phyloP scores from a whole-genome alignment of 2,888 invertebrate genomes.

The Chymomyza procnemis region DNA sequence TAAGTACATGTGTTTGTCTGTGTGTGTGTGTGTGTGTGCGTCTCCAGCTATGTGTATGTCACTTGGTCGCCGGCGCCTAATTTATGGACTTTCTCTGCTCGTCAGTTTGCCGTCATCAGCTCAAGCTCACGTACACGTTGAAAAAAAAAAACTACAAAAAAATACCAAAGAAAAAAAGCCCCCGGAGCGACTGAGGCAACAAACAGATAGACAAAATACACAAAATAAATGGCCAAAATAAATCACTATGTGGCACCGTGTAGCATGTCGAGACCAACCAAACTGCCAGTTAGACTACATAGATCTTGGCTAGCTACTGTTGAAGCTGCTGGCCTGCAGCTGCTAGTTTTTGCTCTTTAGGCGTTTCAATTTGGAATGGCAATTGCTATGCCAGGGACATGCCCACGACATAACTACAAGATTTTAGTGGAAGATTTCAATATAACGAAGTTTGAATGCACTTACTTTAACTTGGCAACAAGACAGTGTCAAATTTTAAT shows the following conservation, averaged over 20 bases:
- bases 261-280: background rate
- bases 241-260: slow-evolving; percentile 57
- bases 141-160: slow-evolving; percentile 12
- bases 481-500: too few relatives aligned
- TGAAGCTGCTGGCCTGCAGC: background rate
- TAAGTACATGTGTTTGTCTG: background rate
- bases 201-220: slow-evolving; percentile 36
- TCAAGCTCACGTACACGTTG: slow-evolving; percentile 31
- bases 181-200: slow-evolving; percentile 13
- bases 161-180: slow-evolving; percentile 38
- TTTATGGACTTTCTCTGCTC: slow-evolving; percentile 75
- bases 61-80: slow-evolving; percentile 61
- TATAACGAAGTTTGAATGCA: background rate
- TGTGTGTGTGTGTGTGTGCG: slow-evolving; percentile 10
- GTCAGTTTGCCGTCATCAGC: slow-evolving; percentile 6
- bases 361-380: background rate
- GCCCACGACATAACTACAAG: background rate
- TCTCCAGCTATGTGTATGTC: slow-evolving; percentile 48
- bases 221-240: slow-evolving; percentile 73
- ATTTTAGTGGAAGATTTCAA: background rate
- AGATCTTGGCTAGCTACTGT: slow-evolving; percentile 36
- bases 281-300: background rate
- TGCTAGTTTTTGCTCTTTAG: background rate
- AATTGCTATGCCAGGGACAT: background rate
- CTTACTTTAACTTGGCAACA: too few relatives aligned